Conservation (phyloP, 1,140 invertebrate genomes). For the Vanessa atalanta region DNA sequence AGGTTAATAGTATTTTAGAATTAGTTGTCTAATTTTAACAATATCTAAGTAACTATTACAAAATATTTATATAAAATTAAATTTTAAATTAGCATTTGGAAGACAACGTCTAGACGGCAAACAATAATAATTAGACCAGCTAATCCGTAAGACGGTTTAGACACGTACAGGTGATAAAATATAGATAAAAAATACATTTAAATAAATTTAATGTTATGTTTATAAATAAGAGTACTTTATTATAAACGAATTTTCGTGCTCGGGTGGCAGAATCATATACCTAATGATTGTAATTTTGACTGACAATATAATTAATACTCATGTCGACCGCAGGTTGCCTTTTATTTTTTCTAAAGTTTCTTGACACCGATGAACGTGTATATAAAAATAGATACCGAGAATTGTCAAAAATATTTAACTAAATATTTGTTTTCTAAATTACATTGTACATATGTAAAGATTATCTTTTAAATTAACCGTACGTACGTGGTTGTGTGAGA, state of each 20-base stretch:
- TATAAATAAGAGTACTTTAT: background rate
- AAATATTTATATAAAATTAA: no score
- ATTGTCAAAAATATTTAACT: background rate
- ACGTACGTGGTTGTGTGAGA: background rate
- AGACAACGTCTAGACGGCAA: no score
- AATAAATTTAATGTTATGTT: background rate
- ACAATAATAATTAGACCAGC: no score
- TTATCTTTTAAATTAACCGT: background rate
- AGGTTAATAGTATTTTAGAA: no score
- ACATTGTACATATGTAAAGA: background rate
- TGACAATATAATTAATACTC: slow-evolving; percentile 38
- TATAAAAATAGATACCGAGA: background rate
- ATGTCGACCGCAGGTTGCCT: slow-evolving; percentile 23
- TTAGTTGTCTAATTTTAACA: no score
- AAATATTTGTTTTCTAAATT: background rate
- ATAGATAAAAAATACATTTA: background rate
- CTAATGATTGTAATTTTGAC: slow-evolving; percentile 23
- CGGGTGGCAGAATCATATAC: slow-evolving; percentile 2
- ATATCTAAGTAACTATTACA: no score
- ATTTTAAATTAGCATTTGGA: no score
- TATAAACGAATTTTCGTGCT: background rate
- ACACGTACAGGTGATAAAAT: background rate
- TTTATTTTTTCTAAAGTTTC: slow-evolving; percentile 19
- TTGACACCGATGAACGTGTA: slow-evolving; percentile 2
- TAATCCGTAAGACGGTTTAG: background rate